Evolutionary conservation across 2,797 vertebrate species (phyloP), one percentile per base, ranked within the genome.

Genomic region (Myotis vivesi): DNA sequence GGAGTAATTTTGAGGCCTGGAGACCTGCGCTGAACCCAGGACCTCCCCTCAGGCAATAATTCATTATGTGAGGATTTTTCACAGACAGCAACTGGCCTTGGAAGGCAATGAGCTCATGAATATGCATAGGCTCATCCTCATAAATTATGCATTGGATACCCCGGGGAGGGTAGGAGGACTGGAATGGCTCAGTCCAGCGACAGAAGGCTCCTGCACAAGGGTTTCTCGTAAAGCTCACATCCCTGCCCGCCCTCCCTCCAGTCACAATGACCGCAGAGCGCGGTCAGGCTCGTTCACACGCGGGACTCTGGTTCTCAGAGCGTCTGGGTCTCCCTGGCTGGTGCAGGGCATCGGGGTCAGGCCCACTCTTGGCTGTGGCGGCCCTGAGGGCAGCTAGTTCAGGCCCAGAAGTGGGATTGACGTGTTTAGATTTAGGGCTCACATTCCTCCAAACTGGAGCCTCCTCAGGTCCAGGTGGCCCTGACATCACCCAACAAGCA

Each of bases 91-190:
- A 49, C 77, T 69, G 73, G 80, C 88, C 87, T 97, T 92, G 82
- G 95, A 95, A 97, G 95, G 87, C 87, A 94, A 49, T 36, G 87
- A 49, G 91, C 93, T 94, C 97, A 94, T 95, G 87, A 96, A 96
- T 97, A 94, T 97, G 92, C 94, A 97, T 59, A 19, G 23, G 30
- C 57, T 38, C 86, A 13, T 36, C 28, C 55, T 95, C 85, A 97
- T 97, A 90, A 96, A 98, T 98, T 94, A 97, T 98, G 97, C 95
- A 97, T 97, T 92, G 79, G 76, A 36, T 16, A 36, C 2, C 91
- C 97, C 53, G 76, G 89, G 95, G 96, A 94, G 96, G 77, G 72
- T 68, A 83, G 91, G 93, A 87, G 72, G 83, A 19, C 81, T 23
- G 53, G 89, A 69, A 75, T 38, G 17, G 57, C 15, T 85, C 62